Base-by-base conservation (phyloP, 2,113 vertebrate genomes). In the Nycticebus coucang region DNA sequence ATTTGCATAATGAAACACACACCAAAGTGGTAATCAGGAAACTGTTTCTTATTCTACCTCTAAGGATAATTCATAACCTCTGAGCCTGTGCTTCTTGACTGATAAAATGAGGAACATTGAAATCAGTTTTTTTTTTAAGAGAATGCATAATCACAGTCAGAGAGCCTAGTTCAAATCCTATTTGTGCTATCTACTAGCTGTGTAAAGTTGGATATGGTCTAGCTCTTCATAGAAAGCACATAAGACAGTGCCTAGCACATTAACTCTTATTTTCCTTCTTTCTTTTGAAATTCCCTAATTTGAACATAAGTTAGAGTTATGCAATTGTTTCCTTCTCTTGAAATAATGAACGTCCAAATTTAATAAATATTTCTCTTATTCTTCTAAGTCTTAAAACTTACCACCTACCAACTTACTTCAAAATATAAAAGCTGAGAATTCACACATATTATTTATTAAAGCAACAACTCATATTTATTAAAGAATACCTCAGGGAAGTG, bases 331-430 rank as follows among this genome's bases (percentile, higher is more conserved):
- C 80, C 37, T 91, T 83, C 77, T 78, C 55, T 88, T 83, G 17
- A 69, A 83, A 69, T 57, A 55, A 85, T 30, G 30, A 90, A 91
- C 2, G 7, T 83, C n/a, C 85, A 81, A 78, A 77, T 88, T 59
- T 87, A 91, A 74, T 53, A 64, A 28, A 85, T 35, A 35, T 66
- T 91, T 87, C 30, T 83, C 45, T 26, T 75, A 28, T 71, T 77
- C 37, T 60, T 91, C 26, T 90, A 79, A 35, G 13, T 90, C 62
- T 94, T 96, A 91, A 93, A 91, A 88, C 45, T 91, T 95, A 89
- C 35, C 35, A 94, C 5, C 28, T 74, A 57, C 28, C 50, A 96
- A 83, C 41, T 95, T 60, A 94, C 80, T 87, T 94, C 26, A 94
- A 96, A 84, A 85, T 69, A 59, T 2, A 80, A 69, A 91, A 95